Conservation (phyloP, 2,888 invertebrate genomes). For the Alsophila aescularia region DNA sequence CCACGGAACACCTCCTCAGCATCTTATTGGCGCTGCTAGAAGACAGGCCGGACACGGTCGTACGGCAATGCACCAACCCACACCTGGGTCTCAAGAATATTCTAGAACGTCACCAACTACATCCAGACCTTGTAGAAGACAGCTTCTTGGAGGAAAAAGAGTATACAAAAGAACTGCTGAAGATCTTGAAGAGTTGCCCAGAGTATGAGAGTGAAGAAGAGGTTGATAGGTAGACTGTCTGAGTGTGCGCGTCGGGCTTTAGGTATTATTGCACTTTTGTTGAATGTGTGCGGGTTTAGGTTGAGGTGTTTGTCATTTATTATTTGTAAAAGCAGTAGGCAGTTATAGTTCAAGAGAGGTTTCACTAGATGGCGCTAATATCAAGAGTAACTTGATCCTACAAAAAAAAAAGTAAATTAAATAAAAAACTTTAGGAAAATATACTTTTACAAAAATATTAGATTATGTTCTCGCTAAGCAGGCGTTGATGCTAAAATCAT, state of each 20-base stretch:
- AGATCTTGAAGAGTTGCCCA: conserved; percentile 41
- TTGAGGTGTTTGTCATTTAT: too few species aligned
- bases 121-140: conserved; percentile 53
- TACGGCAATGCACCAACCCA: conserved; percentile 55
- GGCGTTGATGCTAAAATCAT: too few species aligned
- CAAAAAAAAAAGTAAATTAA: too few species aligned
- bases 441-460: too few species aligned
- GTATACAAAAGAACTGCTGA: conserved; percentile 53
- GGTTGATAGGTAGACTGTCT: conserved; percentile 60
- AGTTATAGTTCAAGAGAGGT: too few species aligned
- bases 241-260: neutral
- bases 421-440: too few species aligned
- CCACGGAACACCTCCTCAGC: conserved; percentile 65
- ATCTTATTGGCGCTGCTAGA: conserved; percentile 54
- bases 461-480: too few species aligned
- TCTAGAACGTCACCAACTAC: conserved; percentile 51
- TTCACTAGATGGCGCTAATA: too few species aligned
- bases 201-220: conserved; percentile 42
- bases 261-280: too few species aligned
- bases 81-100: conserved; percentile 47
- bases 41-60: conserved; percentile 41
- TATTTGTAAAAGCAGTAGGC: too few species aligned
- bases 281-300: neutral
- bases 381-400: too few species aligned
- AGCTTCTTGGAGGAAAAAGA: conserved; percentile 63